These are phyloP conservation scores for Neodiprion fabricii DNA, from an alignment of 1,140 invertebrate genomes.

Conservation along the genomic window DNA sequence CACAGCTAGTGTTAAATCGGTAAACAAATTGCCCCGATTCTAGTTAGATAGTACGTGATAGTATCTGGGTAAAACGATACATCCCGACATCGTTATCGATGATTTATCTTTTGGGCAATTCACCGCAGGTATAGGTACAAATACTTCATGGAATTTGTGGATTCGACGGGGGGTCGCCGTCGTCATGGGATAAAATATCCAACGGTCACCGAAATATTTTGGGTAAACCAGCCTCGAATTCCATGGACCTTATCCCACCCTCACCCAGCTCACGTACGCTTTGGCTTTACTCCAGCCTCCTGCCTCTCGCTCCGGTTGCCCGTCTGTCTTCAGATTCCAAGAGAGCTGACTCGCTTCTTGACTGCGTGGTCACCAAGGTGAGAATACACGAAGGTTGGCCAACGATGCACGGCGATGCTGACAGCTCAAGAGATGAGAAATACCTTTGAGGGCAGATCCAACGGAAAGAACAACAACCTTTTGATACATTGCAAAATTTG, in stretches of 20 bases:
- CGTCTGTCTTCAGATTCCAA: slow-evolving; percentile 4
- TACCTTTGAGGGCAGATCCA: too few relatives aligned
- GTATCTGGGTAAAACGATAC: too few relatives aligned
- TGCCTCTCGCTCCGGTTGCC: not conserved
- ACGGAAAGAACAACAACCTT: too few relatives aligned
- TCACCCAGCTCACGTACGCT: not conserved
- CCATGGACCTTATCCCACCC: not conserved
- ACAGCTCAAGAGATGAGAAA: too few relatives aligned
- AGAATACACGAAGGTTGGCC: not conserved
- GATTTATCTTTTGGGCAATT: too few relatives aligned
- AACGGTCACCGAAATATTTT: not conserved
- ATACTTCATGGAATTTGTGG: not conserved
- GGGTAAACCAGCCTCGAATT: slow-evolving; percentile 3
- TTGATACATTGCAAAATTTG: too few relatives aligned
- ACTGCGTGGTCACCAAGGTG: not conserved
- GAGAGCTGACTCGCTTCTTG: not conserved
- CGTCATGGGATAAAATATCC: not conserved
- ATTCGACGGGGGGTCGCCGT: not conserved
- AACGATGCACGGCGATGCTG: not conserved
- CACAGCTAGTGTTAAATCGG: too few relatives aligned
- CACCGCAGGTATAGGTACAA: too few relatives aligned
- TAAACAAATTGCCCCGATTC: too few relatives aligned
- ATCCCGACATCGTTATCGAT: too few relatives aligned
- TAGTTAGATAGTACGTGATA: too few relatives aligned
- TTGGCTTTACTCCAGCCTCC: not conserved